Conservation (phyloP, 2,113 vertebrate species). For the Sylvia atricapilla region DNA sequence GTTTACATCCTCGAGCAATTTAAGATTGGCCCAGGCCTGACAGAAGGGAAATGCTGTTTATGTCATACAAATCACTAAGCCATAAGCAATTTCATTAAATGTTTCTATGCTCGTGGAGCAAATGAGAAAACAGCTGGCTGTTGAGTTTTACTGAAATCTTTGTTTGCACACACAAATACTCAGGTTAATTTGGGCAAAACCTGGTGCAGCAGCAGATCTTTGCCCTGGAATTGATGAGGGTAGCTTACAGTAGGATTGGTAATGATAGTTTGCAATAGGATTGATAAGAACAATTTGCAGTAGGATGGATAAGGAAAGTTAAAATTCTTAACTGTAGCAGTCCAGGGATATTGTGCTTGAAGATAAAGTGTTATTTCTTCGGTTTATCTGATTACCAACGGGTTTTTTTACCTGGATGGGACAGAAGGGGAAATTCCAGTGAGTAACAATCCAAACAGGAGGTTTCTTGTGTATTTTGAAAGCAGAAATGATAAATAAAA, state of each 20-base stretch:
- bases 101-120: background rate
- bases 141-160: background rate
- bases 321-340: background rate
- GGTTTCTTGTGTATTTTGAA: background rate
- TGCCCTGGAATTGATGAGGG: background rate
- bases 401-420: background rate
- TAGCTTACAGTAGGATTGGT: background rate
- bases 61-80: slow-evolving; percentile 45
- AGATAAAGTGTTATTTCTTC: background rate
- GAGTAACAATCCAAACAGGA: background rate
- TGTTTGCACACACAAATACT: background rate
- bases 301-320: background rate
- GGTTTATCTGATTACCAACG: background rate
- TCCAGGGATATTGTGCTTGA: background rate
- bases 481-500: background rate
- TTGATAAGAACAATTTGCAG: background rate
- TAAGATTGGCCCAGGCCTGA: slow-evolving; percentile 21
- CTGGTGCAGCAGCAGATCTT: background rate
- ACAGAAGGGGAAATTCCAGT: background rate
- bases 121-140: slow-evolving; percentile 27
- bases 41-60: slow-evolving; percentile 30
- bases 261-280: background rate
- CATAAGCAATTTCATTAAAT: slow-evolving; percentile 49
- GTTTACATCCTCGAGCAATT: slow-evolving; percentile 29
- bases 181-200: background rate